These are phyloP conservation scores for Dryobotodes eremita DNA, from an alignment of 2,888 invertebrate species.

Conservation along the genomic window DNA sequence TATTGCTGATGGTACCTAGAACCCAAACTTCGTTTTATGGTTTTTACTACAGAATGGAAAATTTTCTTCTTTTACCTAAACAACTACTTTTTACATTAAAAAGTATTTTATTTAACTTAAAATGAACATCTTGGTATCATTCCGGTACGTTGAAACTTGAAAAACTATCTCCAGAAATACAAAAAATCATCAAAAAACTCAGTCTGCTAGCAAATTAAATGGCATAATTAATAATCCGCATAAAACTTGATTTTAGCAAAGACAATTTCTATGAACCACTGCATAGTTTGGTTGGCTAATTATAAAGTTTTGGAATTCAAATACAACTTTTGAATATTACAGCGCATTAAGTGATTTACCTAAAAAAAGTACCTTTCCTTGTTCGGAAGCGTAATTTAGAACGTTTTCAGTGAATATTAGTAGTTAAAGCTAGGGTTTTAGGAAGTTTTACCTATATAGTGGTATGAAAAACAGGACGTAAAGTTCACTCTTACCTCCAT, in stretches of 20 bases:
- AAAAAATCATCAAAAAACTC: background rate
- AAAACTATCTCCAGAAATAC: constrained; percentile 2
- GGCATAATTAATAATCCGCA: constrained; percentile 22
- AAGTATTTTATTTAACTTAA: background rate
- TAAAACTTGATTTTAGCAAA: constrained; percentile 27
- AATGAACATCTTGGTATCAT: background rate
- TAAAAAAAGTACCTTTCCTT: constrained; percentile 34
- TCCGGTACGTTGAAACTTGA: background rate
- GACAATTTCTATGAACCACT: constrained; percentile 33
- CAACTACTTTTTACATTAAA: background rate
- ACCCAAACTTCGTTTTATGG: background rate
- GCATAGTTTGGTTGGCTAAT: constrained; percentile 48
- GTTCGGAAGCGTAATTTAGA: constrained; percentile 14
- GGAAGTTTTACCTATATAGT: constrained; percentile 6
- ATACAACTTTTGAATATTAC: constrained; percentile 45
- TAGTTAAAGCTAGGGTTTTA: constrained; percentile 22
- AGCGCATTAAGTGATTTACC: constrained; percentile 37
- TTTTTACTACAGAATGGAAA: background rate
- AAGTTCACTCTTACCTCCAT: no score
- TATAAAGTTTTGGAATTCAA: constrained; percentile 50
- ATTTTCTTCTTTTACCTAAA: background rate
- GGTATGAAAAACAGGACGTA: no score
- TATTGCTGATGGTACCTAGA: background rate
- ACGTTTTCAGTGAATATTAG: constrained; percentile 16
- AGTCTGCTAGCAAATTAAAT: constrained; percentile 15